Base-by-base conservation (phyloP, 2,888 invertebrate genomes). In the Amphipyra berbera region DNA sequence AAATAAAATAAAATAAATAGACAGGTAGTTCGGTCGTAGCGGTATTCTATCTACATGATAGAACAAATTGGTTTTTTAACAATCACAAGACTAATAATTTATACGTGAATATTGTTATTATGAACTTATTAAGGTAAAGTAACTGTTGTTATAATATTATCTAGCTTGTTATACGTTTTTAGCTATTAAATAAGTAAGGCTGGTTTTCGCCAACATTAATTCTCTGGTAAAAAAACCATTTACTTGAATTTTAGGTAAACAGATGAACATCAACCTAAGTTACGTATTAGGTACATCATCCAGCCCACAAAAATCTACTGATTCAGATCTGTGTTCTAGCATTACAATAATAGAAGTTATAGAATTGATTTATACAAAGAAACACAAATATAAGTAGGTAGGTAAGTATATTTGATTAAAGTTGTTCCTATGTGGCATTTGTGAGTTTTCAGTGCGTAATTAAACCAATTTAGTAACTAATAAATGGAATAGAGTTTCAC, bases 1-100 rank as follows among this genome's bases (percentile, higher is more conserved):
- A 88, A 84, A 84, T 79, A 82, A 88, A 84, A 84, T 79, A 82
- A 82, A 79, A 81, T 83, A 88, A 85, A 82, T 82, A 80, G 79
- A 78, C 73, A n/a, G n/a, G 78, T 60, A 69, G 71, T 76, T 58
- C 52, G 42, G 52, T 62, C 38, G 48, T 86, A 87, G 79, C 86
- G 82, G 86, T 84, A 83, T 61, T 52, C 59, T 55, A 61, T 70
- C 47, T 64, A 60, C 48, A 60, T 54, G 54, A 21, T 46, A 54
- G 27, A 50, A 58, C 42, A 38, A 69, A 67, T 59, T 56, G 45
- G 40, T 48, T 49, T 56, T 75, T 42, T 47, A 30, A 30, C 30
- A 30, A 21, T 21, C 21, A 21, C 2, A 21, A 30, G 30, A 30
- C 6, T 30, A 30, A 30, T 30, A 30, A 7, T 35, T 9, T n/a